A percentile compares a stretch with the other conserved stretches of the same genome.
These are phyloP conservation scores for Neodiprion pinetum DNA, from an alignment of 1,140 invertebrate species.

Conservation along the genomic window DNA sequence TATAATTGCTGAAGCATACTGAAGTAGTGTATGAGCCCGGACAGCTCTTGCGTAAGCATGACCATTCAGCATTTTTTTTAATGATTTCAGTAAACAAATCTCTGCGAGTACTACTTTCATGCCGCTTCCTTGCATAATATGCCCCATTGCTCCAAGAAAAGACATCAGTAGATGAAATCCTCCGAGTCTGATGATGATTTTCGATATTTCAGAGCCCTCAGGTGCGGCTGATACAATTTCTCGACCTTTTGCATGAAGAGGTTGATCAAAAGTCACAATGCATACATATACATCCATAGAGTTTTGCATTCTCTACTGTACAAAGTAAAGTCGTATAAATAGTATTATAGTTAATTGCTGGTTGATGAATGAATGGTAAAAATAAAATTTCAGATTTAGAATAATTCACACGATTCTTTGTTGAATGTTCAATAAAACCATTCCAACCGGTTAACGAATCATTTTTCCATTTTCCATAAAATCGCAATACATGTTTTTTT, in stretches of 20 bases:
- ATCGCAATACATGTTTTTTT: conserved; percentile 14
- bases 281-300: conserved; percentile 32
- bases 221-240: conserved; percentile 48
- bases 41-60: conserved; percentile 50
- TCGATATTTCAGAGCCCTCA: conserved; percentile 43
- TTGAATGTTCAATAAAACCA: conserved; percentile 35
- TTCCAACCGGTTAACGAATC: conserved; percentile 33
- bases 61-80: conserved; percentile 47
- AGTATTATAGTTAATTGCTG: conserved; percentile 43
- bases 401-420: conserved; percentile 31
- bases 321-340: conserved; percentile 48
- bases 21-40: conserved; percentile 34
- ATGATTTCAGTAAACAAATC: conserved; percentile 37
- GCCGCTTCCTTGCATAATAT: neutral
- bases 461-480: conserved; percentile 17
- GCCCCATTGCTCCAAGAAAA: conserved; percentile 8
- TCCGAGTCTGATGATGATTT: conserved; percentile 46
- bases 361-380: conserved; percentile 50
- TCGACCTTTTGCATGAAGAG: conserved; percentile 53
- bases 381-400: conserved; percentile 43
- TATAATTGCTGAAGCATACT: conserved; percentile 31
- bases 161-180: conserved; percentile 45
- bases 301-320: conserved; percentile 39
- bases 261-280: conserved; percentile 50
- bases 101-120: conserved; percentile 16